These are phyloP conservation scores for Murina feae DNA, from an alignment of 2,113 vertebrate species.

Conservation along the genomic window DNA sequence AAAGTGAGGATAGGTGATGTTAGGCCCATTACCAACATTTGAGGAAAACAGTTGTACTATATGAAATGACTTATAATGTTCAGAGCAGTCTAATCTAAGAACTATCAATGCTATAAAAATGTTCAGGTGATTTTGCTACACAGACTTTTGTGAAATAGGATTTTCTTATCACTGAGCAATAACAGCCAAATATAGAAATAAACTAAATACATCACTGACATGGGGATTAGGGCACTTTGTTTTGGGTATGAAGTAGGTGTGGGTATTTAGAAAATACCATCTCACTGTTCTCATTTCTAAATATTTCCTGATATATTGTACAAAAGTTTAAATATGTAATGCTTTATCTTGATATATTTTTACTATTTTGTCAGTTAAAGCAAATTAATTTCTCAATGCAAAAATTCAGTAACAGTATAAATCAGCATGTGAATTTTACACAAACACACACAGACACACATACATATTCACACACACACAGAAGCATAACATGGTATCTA, in stretches of 20 bases:
- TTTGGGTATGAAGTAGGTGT: not conserved
- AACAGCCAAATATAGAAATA: not conserved
- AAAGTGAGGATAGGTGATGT: not conserved
- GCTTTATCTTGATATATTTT: not conserved
- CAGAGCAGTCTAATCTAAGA: not conserved
- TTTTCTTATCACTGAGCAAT: not conserved
- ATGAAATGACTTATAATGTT: not conserved
- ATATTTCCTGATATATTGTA: not conserved
- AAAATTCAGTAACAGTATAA: slow-evolving; percentile 13
- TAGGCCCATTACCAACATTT: not conserved
- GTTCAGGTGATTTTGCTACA: not conserved
- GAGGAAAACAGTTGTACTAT: not conserved
- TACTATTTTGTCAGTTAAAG: not conserved
- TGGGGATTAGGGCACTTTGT: not conserved
- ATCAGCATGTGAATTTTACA: not conserved
- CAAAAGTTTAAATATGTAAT: not conserved
- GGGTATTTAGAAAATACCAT: not conserved
- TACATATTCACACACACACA: not conserved
- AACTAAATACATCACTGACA: not conserved
- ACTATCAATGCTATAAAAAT: slow-evolving; percentile 22
- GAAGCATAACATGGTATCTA: not conserved
- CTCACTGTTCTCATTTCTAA: not conserved
- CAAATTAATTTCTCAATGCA: not conserved
- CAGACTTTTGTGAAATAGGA: not conserved
- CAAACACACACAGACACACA: not conserved